Evolutionary conservation across 2,797 vertebrate genomes (phyloP).

Genomic region (Fundulus diaphanus): DNA sequence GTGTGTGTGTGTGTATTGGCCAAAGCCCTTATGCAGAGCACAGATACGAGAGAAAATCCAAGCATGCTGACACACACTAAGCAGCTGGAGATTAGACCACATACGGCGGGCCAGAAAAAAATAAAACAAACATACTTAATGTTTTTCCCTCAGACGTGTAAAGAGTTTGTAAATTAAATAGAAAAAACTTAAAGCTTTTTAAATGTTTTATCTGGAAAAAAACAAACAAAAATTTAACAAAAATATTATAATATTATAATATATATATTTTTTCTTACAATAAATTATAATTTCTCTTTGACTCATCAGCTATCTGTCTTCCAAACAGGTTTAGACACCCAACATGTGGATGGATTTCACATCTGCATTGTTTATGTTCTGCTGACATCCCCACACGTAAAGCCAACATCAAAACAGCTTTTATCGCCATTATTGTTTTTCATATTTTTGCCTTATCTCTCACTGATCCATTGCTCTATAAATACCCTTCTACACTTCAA

Average conservation of each 20-base stretch:
- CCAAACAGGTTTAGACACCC: slow-evolving; percentile 38
- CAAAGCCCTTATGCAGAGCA: slow-evolving; percentile 47
- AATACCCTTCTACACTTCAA: slow-evolving; percentile 57
- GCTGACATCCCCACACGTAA: slow-evolving; percentile 46
- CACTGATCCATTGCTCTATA: slow-evolving; percentile 50
- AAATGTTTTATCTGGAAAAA: background rate
- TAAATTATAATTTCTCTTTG: slow-evolving; percentile 16
- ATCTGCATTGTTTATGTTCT: slow-evolving; percentile 60
- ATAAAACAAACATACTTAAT: slow-evolving; percentile 4
- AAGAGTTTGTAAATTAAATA: background rate
- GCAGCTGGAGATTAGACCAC: slow-evolving; percentile 1
- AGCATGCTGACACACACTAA: background rate
- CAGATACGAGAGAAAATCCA: slow-evolving; percentile 20
- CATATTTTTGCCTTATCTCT: slow-evolving; percentile 42
- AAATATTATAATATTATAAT: background rate
- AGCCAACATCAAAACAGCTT: slow-evolving; percentile 59
- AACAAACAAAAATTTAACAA: too few relatives aligned
- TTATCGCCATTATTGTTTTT: slow-evolving; percentile 62
- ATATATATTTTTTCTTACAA: background rate
- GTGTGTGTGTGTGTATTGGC: slow-evolving; percentile 14
- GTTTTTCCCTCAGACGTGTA: slow-evolving; percentile 19
- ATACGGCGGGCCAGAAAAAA: slow-evolving; percentile 5
- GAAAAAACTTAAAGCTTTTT: background rate
- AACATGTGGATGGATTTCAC: slow-evolving; percentile 35
- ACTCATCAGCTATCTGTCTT: slow-evolving; percentile 28